Base-by-base conservation (phyloP, 1,140 invertebrate genomes). In the Propsilocerus akamusi region DNA sequence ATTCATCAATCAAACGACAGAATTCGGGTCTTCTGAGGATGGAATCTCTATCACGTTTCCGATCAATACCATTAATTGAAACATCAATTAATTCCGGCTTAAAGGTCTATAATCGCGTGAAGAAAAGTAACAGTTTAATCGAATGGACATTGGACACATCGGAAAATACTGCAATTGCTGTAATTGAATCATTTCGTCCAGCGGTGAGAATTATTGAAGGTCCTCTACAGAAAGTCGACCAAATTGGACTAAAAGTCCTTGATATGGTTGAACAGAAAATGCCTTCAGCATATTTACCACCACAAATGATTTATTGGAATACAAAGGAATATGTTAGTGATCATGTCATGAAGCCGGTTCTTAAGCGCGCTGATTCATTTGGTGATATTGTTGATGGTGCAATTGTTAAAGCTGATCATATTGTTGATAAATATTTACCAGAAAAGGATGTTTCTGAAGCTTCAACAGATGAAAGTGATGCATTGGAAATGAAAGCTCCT, bases 381-480 rank as follows among this genome's bases (percentile, higher is more conserved):
- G 81, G 73, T 3, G 75, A 77, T 34, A 77, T 70, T 20, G 62
- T 86, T 6, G 81, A 85, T 57, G 75, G 73, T 22, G 83, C 80
- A 3, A 67, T 87, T 6, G 73, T 76, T 54, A 76, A 76, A 20
- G 83, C 82, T 32, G 83, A 86, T 57, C 76, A 81, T 57, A 86
- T 85, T 55, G 78, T 87, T 23, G 83, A 87, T 65, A 83, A 74
- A 65, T 85, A 83, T 59, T 67, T 87, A 49, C 81, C 83, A 17
- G 73, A 73, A 12, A 73, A 75, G 58, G 68, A 72, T 5, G 65
- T 74, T 49, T 77, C 82, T 57, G 74, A 74, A 49, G n/a, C n/a
- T n/a, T n/a, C n/a, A n/a, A 59, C 62, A 53, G 69, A 73, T 55
- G 70, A 73, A 75, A 54, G 5, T 4, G 46, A 47, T 14, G n/a